Percentiles rank a stretch among this genome's conserved stretches.
These are phyloP conservation scores for Drosophila borealis DNA, from an alignment of 2,888 invertebrate species.

Conservation along the genomic window DNA sequence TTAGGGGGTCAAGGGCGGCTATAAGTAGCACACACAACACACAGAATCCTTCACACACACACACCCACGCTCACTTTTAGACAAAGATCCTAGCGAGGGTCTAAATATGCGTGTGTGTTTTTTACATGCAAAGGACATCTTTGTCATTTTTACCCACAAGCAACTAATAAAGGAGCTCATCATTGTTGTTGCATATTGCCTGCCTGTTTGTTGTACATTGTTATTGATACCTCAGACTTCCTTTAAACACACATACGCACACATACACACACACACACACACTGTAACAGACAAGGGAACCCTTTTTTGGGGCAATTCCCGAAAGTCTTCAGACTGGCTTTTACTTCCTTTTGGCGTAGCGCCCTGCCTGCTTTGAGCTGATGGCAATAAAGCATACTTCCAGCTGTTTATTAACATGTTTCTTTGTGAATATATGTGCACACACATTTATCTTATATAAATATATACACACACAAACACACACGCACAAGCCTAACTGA, in stretches of 20 bases:
- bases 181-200: conserved; percentile 30
- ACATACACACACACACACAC: conserved; percentile 14
- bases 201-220: conserved; percentile 56
- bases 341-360: conserved; percentile 29
- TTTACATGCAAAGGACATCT: conserved; percentile 43
- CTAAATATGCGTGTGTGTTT: conserved; percentile 8
- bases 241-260: conserved; percentile 27
- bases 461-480: conserved; percentile 17
- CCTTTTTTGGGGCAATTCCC: conserved; percentile 66
- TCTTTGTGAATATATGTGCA: conserved; percentile 65
- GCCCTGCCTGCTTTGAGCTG: conserved; percentile 38
- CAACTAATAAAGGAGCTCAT: conserved; percentile 53
- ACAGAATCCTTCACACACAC: conserved; percentile 7
- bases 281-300: conserved; percentile 56
- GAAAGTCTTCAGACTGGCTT: conserved; percentile 40
- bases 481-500: conserved; percentile 54
- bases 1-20: conserved; percentile 23
- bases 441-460: conserved; percentile 26
- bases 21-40: conserved; percentile 26
- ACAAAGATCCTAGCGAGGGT: conserved; percentile 21
- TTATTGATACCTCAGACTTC: conserved; percentile 76
- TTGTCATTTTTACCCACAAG: conserved; percentile 58
- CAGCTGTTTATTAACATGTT: conserved; percentile 81
- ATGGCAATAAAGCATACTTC: conserved; percentile 78
- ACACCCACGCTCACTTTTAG: conserved; percentile 2